Evolutionary conservation across 2,888 invertebrate genomes (phyloP), one percentile per base, ranked within the genome.

Genomic region (Eupithecia tripunctaria): DNA sequence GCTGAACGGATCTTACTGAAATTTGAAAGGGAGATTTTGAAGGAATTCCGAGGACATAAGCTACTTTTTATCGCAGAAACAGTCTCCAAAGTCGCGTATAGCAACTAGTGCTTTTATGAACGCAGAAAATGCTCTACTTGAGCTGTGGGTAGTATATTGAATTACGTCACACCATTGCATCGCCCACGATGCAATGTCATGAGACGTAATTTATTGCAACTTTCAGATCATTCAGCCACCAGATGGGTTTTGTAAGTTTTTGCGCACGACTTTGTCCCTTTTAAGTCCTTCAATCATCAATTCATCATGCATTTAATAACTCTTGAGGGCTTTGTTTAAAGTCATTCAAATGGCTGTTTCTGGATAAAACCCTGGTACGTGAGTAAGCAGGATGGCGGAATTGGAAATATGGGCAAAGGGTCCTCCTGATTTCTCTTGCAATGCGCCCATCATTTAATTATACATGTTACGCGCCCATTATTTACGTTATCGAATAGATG

Each of bases 101-200:
- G 5, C 32, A 1, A 6, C 32, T 4, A 32, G 32, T 32, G 8
- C 18, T 14, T 15, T 27, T 47, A 15, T 47, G 27, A 10, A n/a
- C 59, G 56, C 51, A 60, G 51, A 56, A 67, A 60, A 74, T 67
- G 71, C 56, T 70, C 65, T 62, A 70, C 38, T 69, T 63, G 69
- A 70, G 67, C 60, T 60, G 68, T 64, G 21, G 68, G 56, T 63
- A 62, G 36, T 69, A 27, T 27, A 32, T 18, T 65, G 62, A 56
- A 36, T 76, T 74, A 78, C 74, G 67, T 76, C 75, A 74, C 32
- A 68, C 60, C 72, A 75, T 74, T 75, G 74, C 73, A 67, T 70
- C 74, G 72, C 76, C 76, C 76, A 77, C 74, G 56, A 14, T 56
- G 21, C 73, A 68, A 68, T 75, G 73, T 76, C 79, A 79, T 75